phyloP scores from a whole-genome alignment of 2,797 vertebrate species.

The Mycteria americana region DNA sequence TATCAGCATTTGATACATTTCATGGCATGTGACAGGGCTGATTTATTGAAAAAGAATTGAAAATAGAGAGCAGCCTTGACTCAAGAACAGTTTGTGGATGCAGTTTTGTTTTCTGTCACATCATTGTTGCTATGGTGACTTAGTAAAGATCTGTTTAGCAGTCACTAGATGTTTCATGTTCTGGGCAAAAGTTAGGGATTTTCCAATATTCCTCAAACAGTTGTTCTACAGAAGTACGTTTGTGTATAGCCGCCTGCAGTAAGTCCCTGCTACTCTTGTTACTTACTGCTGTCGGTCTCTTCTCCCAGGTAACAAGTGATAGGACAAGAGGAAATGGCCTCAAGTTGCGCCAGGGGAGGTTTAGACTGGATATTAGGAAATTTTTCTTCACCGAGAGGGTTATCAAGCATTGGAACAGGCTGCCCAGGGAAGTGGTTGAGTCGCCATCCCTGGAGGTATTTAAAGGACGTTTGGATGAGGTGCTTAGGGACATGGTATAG shows the following conservation, averaged over 20 bases:
- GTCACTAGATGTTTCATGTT: conserved; percentile 3
- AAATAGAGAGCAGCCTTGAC: conserved; percentile 16
- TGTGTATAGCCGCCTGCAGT: neutral
- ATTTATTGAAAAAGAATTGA: neutral
- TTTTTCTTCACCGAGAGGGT: too few relatives aligned
- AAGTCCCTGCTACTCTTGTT: neutral
- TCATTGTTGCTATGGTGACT: conserved; percentile 41
- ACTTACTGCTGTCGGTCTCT: too few relatives aligned
- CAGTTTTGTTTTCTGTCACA: conserved; percentile 25
- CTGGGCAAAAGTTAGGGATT: conserved; percentile 8
- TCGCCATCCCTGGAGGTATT: too few relatives aligned
- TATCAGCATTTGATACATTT: neutral
- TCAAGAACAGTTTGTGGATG: neutral
- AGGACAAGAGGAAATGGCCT: too few relatives aligned
- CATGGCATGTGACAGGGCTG: neutral
- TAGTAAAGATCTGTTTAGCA: conserved; percentile 1
- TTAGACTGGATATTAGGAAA: too few relatives aligned
- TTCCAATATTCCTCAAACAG: neutral
- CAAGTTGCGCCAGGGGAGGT: too few relatives aligned
- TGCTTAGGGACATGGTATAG: too few relatives aligned
- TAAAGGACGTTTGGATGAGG: too few relatives aligned
- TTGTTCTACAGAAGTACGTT: neutral
- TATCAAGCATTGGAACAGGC: too few relatives aligned
- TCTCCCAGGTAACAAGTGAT: too few relatives aligned
- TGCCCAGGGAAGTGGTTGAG: too few relatives aligned